Percentiles rank a stretch among this genome's conserved stretches.
These are phyloP conservation scores for Alces alces DNA, from an alignment of 2,113 vertebrate species.

Conservation along the genomic window DNA sequence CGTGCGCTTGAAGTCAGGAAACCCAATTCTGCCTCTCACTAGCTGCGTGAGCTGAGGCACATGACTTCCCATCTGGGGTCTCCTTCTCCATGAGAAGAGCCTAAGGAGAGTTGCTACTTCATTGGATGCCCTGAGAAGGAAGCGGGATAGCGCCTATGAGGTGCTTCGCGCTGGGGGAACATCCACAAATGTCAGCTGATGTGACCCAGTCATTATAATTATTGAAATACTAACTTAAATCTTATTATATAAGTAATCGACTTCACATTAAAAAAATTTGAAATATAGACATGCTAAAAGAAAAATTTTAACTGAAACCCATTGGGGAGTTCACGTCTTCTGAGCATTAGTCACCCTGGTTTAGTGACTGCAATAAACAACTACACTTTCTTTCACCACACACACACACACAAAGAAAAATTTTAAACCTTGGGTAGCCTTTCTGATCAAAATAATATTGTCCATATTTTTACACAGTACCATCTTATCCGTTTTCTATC, in stretches of 20 bases:
- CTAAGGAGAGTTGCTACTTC: not conserved
- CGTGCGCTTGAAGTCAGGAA: not conserved
- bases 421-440: not conserved
- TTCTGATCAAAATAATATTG: not conserved
- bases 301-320: not conserved
- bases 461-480: not conserved
- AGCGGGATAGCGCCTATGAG: accelerated
- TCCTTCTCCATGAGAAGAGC: not conserved
- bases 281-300: not conserved
- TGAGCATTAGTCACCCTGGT: not conserved
- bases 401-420: not conserved
- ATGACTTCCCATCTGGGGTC: accelerated
- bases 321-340: not conserved
- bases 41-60: accelerated
- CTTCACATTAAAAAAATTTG: not conserved
- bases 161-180: accelerated
- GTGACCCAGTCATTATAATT: not conserved
- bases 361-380: not conserved
- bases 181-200: not conserved
- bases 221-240: not conserved
- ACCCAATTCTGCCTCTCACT: not conserved
- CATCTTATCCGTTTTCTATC: not conserved
- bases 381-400: not conserved
- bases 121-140: accelerated
- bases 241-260: not conserved